phyloP scores from a whole-genome alignment of 2,888 invertebrate genomes.

The Malthinus flaveolus region DNA sequence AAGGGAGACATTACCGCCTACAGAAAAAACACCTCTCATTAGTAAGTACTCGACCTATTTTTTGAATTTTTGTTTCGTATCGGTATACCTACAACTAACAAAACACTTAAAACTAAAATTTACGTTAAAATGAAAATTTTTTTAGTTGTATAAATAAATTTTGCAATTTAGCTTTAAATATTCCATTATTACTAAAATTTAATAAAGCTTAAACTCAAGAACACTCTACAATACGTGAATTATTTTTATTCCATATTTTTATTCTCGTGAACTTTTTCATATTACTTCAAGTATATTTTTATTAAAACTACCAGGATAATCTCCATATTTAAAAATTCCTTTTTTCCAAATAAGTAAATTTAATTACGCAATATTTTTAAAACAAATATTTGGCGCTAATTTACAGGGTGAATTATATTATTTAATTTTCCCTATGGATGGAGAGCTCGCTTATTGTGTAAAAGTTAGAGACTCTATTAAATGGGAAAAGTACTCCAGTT shows the following conservation, averaged over 20 bases:
- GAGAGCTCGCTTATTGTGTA: no score
- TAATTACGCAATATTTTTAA: no score
- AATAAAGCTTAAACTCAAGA: not conserved
- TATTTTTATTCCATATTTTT: not conserved
- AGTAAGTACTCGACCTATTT: conserved; percentile 62
- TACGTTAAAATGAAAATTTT: not conserved
- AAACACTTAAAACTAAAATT: conserved; percentile 1
- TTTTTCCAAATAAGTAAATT: no score
- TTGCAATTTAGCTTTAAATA: not conserved
- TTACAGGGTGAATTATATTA: no score
- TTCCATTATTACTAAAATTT: conserved; percentile 4
- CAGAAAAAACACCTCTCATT: conserved; percentile 84
- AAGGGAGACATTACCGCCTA: conserved; percentile 81
- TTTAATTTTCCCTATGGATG: no score
- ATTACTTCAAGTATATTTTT: not conserved
- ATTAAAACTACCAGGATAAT: no score
- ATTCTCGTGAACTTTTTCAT: not conserved
- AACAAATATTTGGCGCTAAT: no score
- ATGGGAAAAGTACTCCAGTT: no score
- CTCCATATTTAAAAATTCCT: no score
- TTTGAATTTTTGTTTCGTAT: no score
- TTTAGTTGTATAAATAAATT: not conserved
- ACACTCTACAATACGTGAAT: conserved; percentile 2
- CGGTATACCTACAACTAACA: not conserved
- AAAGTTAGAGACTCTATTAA: no score